These are phyloP conservation scores for Puntigrus tetrazona DNA, from an alignment of 2,113 vertebrate genomes.

Conservation along the genomic window DNA sequence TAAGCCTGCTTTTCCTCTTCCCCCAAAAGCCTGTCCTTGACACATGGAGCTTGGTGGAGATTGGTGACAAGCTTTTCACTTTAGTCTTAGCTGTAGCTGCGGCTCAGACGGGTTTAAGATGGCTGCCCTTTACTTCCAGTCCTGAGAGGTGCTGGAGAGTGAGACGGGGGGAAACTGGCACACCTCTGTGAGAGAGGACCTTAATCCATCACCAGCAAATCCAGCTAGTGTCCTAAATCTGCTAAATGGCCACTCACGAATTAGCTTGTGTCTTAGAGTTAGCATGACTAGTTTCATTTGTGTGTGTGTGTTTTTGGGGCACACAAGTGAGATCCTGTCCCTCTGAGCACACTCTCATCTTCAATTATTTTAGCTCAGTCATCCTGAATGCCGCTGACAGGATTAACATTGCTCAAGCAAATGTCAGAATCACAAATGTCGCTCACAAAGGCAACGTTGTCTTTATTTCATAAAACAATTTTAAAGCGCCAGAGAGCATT, in stretches of 20 bases:
- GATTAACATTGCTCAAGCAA: conserved; percentile 63
- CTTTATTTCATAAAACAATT: conserved; percentile 51
- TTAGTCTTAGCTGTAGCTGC: conserved; percentile 37
- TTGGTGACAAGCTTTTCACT: conserved; percentile 38
- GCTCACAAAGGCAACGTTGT: conserved; percentile 53
- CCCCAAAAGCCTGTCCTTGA: conserved; percentile 28
- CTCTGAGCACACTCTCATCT: conserved; percentile 59
- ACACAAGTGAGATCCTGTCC: conserved; percentile 12
- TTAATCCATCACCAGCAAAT: conserved; percentile 72
- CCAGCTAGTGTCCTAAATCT: conserved; percentile 61
- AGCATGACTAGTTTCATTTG: neutral
- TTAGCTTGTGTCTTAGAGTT: conserved; percentile 9
- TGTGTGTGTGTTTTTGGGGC: neutral
- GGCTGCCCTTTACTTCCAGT: conserved; percentile 55
- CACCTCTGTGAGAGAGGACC: conserved; percentile 50
- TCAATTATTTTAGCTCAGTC: conserved; percentile 61
- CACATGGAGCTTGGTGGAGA: conserved; percentile 25
- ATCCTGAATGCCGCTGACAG: conserved; percentile 55
- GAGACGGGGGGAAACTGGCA: conserved; percentile 40
- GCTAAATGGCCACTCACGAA: conserved; percentile 34
- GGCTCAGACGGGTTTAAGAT: conserved; percentile 45
- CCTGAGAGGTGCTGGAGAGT: neutral
- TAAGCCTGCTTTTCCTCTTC: conserved; percentile 15
- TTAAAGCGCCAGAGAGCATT: conserved; percentile 50
- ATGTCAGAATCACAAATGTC: conserved; percentile 64